Evolutionary conservation across 2,888 invertebrate genomes (phyloP).

Genomic region (Mythimna vitellina): DNA sequence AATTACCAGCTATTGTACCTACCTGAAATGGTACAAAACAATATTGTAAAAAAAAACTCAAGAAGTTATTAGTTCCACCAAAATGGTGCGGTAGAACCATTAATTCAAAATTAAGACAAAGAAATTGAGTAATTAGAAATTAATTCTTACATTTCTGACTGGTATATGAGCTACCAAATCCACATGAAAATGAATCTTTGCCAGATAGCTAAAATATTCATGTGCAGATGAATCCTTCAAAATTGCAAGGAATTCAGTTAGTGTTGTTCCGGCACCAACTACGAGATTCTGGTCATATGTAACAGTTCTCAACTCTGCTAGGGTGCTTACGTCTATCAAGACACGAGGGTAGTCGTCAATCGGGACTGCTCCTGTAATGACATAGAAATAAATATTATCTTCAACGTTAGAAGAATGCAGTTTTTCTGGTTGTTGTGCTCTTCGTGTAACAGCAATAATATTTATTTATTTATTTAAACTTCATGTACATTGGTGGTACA

Average conservation of each 20-base stretch:
- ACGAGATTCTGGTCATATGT: constrained; percentile 81
- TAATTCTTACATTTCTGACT: constrained; percentile 92
- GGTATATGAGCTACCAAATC: constrained; percentile 92
- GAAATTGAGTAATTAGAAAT: not conserved
- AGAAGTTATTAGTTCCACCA: not conserved
- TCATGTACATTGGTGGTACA: too few relatives aligned
- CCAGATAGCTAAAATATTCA: constrained; percentile 90
- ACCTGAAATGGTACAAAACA: constrained; percentile 78
- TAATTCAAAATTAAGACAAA: not conserved
- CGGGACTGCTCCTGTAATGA: constrained; percentile 79
- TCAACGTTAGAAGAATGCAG: not conserved
- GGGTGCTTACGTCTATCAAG: constrained; percentile 91
- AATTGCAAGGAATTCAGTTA: constrained; percentile 87
- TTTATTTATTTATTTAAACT: too few relatives aligned
- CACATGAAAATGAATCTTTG: constrained; percentile 91
- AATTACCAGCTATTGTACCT: constrained; percentile 93
- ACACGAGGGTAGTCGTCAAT: constrained; percentile 77
- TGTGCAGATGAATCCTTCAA: constrained; percentile 74
- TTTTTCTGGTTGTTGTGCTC: not conserved
- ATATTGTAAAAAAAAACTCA: not conserved
- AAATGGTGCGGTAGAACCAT: not conserved
- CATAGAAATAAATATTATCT: not conserved
- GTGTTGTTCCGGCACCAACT: constrained; percentile 90
- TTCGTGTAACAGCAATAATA: too few relatives aligned
- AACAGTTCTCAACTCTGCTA: constrained; percentile 89